Evolutionary conservation across 1,140 invertebrate species (phyloP), one percentile per base, ranked within the genome.

Genomic region (Achroia grisella): DNA sequence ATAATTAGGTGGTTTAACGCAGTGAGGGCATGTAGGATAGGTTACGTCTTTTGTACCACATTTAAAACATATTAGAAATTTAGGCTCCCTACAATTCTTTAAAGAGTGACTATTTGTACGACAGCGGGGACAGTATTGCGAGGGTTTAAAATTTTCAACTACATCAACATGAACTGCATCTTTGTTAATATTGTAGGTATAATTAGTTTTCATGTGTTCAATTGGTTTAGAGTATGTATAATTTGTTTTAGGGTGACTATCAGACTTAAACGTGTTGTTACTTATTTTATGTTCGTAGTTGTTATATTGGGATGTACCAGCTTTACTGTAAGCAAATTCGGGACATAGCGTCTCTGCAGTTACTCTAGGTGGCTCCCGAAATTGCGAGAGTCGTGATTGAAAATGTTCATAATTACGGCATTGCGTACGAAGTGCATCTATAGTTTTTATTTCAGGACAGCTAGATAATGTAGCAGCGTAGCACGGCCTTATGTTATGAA

Each of bases 401-500:
- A 57, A 17, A 23, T 32, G 49, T 47, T 64, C 56, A 31, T 52
- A 60, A 39, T 64, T 60, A 9, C 44, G 30, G 30, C 61, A 64
- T 0, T 56, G 15, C 0, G 43, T 32, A 12, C 29, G 11, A 1
- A 62, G 33, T 1, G 12, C n/a, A 0, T 55, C 52, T 8, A 62
- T 52, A 4, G 10, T 4, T 14, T 37, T 31, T 8, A 58, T 52
- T 32, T 55, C 28, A 0, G 45, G 1, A 12, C 8, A 15, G 1
- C 52, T 23, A 14, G 52, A 39, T 44, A 65, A 45, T 4, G 32
- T 48, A 14, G 31, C 55, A 0, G 52, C 34, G 39, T 65, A 65
- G 11, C 52, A 50, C n/a, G 61, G 56, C 2, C 53, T 14, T 15
- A 64, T 53, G 31, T 64, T 64, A 36, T 60, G 62, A 0, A 58